Evolutionary conservation across 2,888 invertebrate species (phyloP).

Genomic region (Chironomus tentans): DNA sequence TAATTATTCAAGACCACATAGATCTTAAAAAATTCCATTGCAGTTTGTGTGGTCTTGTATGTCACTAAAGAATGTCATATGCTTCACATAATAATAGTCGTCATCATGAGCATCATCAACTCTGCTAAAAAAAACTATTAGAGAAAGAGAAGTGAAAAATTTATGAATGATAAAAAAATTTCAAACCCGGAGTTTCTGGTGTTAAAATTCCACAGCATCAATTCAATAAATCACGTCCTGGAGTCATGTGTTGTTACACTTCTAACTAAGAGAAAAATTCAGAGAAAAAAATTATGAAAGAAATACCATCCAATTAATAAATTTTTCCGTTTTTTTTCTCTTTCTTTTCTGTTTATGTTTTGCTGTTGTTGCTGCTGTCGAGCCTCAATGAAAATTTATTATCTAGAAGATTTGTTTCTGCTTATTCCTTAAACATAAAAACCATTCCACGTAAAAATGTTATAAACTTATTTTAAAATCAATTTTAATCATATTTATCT

Average conservation of each 20-base stretch:
- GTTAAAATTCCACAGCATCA: constrained; percentile 18
- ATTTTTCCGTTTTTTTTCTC: neutral
- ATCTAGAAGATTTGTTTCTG: neutral
- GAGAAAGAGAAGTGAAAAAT: neutral
- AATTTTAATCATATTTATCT: neutral
- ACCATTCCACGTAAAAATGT: too few species aligned
- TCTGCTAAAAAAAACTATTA: neutral
- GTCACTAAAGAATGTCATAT: neutral
- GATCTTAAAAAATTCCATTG: too few species aligned
- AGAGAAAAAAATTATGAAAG: neutral
- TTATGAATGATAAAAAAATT: neutral
- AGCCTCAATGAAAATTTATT: neutral
- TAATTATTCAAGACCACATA: too few species aligned
- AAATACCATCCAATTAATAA: constrained; percentile 11
- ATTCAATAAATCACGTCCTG: constrained; percentile 5
- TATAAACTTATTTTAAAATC: neutral
- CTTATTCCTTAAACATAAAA: too few species aligned
- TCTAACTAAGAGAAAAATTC: neutral
- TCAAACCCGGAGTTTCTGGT: neutral
- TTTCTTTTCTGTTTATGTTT: too few species aligned
- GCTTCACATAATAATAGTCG: neutral
- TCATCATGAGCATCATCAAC: neutral
- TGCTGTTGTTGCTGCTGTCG: neutral
- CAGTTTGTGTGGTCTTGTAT: constrained; percentile 1
- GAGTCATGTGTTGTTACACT: neutral